Percentiles rank a stretch among this genome's conserved stretches.
phyloP scores from a whole-genome alignment of 2,797 vertebrate genomes.

The Euthynnus affinis region DNA sequence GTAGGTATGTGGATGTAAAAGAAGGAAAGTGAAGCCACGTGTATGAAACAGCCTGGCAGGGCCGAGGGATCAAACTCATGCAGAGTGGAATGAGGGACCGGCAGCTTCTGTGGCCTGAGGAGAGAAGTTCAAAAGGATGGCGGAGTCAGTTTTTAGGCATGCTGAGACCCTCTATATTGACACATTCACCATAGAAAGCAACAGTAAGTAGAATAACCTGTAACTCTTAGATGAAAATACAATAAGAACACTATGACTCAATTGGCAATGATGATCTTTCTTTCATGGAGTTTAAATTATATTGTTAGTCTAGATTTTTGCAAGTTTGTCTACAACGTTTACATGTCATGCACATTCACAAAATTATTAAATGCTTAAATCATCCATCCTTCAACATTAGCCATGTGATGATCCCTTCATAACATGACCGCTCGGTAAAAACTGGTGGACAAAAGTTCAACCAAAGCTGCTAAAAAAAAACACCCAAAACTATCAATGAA shows the following conservation, averaged over 20 bases:
- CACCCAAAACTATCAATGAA: too few species aligned
- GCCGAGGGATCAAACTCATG: constrained; percentile 48
- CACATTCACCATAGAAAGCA: background rate
- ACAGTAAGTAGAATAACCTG: background rate
- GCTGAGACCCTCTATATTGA: constrained; percentile 1
- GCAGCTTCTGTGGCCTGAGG: constrained; percentile 66
- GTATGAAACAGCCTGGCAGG: constrained; percentile 53
- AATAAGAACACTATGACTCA: background rate
- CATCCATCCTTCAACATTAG: too few species aligned
- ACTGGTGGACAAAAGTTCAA: too few species aligned
- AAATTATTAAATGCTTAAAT: too few species aligned
- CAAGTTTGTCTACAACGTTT: too few species aligned
- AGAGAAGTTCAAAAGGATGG: constrained; percentile 38
- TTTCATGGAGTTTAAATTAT: too few species aligned
- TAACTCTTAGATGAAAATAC: background rate
- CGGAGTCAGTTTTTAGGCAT: background rate
- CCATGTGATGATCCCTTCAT: too few species aligned
- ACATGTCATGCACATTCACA: too few species aligned
- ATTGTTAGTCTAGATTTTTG: too few species aligned
- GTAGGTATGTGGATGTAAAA: constrained; percentile 28
- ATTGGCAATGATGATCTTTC: too few species aligned
- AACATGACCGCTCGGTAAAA: too few species aligned
- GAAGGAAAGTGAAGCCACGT: constrained; percentile 32
- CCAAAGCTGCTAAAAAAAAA: too few species aligned
- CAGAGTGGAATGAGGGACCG: constrained; percentile 44